These are phyloP conservation scores for Pitangus sulphuratus DNA, from an alignment of 2,797 vertebrate species.

Conservation along the genomic window DNA sequence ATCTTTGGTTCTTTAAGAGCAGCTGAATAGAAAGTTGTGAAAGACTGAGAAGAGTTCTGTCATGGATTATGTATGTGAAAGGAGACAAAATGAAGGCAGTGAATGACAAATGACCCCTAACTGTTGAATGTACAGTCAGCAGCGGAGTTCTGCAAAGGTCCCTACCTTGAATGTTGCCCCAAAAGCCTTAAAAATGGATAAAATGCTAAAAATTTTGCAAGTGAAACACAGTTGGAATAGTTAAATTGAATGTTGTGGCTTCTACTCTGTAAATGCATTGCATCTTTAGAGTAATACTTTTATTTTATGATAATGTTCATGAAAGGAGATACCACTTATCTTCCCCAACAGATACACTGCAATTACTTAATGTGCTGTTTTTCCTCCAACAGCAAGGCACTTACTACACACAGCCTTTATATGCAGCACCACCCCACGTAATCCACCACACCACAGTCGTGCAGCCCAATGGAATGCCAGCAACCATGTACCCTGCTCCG, in stretches of 20 bases:
- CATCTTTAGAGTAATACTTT: neutral
- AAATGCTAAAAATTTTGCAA: neutral
- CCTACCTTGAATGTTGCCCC: neutral
- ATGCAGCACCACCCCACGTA: constrained; percentile 95
- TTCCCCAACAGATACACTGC: neutral
- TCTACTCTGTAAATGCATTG: neutral
- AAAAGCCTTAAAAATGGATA: neutral
- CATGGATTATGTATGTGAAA: neutral
- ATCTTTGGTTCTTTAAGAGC: neutral
- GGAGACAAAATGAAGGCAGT: neutral
- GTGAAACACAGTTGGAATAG: neutral
- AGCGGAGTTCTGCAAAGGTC: neutral
- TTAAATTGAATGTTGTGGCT: neutral
- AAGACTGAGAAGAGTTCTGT: neutral
- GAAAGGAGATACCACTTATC: neutral
- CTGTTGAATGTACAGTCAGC: neutral
- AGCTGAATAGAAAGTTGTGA: neutral
- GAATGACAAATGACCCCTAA: neutral
- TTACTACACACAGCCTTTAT: constrained; percentile 97
- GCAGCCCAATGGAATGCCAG: constrained; percentile 97
- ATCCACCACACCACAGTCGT: constrained; percentile 99
- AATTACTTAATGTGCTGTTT: neutral
- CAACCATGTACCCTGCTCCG: constrained; percentile 91
- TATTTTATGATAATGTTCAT: neutral
- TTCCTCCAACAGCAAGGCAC: constrained; percentile 88